These are phyloP conservation scores for Caenorhabditis uteleia DNA, from an alignment of 2,888 invertebrate genomes.

Conservation along the genomic window DNA sequence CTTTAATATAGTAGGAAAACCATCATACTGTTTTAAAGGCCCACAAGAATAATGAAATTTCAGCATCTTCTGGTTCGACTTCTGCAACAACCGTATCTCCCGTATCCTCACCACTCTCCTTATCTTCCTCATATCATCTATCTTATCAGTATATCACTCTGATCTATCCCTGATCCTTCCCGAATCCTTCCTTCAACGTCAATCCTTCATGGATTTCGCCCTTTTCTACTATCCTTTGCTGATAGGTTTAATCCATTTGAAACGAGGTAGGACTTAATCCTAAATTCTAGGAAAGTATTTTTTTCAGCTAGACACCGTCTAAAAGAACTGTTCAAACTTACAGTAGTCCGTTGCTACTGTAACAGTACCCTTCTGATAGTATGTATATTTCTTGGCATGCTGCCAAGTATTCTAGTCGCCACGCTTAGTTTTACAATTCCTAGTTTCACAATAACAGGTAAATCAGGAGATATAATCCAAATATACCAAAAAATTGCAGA, in stretches of 20 bases:
- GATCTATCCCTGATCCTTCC: conserved; percentile 22
- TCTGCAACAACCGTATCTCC: conserved; percentile 16
- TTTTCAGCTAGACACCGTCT: conserved; percentile 17
- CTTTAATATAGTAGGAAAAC: no score
- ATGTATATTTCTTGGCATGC: neutral
- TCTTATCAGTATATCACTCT: conserved; percentile 13
- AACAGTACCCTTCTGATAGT: conserved; percentile 2
- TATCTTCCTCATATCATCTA: conserved; percentile 19
- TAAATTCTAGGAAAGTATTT: neutral
- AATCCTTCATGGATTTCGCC: conserved; percentile 15
- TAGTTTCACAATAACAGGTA: conserved; percentile 17
- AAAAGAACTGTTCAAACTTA: conserved; percentile 14
- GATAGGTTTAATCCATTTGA: conserved; percentile 12
- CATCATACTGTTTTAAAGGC: no score
- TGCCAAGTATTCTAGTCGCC: neutral
- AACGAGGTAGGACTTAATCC: neutral
- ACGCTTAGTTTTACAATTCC: conserved; percentile 7
- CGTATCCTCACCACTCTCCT: conserved; percentile 9
- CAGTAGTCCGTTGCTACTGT: conserved; percentile 9
- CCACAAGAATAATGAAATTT: no score
- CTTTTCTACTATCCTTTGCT: conserved; percentile 16
- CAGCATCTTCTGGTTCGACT: conserved; percentile 70
- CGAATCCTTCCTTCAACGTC: conserved; percentile 22
- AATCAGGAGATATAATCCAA: neutral
- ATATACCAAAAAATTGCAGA: conserved; percentile 8